phyloP scores from a whole-genome alignment of 1,140 invertebrate species.

The Drosophila pachea region DNA sequence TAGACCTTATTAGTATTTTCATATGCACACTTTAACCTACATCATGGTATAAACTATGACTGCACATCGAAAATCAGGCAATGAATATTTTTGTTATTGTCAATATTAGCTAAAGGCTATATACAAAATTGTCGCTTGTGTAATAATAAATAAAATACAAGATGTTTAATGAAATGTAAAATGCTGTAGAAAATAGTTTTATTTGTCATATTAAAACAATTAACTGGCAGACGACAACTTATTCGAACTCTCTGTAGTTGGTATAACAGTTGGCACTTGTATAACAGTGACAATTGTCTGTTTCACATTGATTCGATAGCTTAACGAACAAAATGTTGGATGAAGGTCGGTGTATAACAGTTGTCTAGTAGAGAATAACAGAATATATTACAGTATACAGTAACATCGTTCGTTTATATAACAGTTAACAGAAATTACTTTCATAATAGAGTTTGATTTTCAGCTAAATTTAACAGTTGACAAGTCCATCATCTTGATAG shows the following conservation, averaged over 20 bases:
- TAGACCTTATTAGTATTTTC: no score
- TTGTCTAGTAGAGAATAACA: not conserved
- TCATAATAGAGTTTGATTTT: not conserved
- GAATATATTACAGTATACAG: not conserved
- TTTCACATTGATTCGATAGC: no score
- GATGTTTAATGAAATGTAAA: conserved; percentile 2
- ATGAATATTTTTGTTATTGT: not conserved
- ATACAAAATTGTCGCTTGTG: conserved; percentile 2
- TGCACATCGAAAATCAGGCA: conserved; percentile 6
- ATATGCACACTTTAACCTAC: no score
- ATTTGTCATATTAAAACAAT: conserved; percentile 3
- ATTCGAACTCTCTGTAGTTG: conserved; percentile 45
- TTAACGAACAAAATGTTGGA: no score
- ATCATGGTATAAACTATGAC: no score
- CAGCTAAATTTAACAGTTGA: not conserved
- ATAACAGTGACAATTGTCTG: conserved; percentile 7
- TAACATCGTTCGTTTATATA: conserved; percentile 6
- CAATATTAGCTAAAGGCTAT: conserved; percentile 4
- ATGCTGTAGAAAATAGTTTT: conserved; percentile 11
- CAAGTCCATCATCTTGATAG: not conserved
- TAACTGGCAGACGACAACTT: conserved; percentile 51
- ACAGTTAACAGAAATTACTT: not conserved
- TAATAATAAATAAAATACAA: conserved; percentile 3
- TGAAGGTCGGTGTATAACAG: not conserved
- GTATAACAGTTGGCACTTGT: conserved; percentile 21